Evolutionary conservation across 2,113 vertebrate species (phyloP).

Genomic region (Thymallus thymallus): DNA sequence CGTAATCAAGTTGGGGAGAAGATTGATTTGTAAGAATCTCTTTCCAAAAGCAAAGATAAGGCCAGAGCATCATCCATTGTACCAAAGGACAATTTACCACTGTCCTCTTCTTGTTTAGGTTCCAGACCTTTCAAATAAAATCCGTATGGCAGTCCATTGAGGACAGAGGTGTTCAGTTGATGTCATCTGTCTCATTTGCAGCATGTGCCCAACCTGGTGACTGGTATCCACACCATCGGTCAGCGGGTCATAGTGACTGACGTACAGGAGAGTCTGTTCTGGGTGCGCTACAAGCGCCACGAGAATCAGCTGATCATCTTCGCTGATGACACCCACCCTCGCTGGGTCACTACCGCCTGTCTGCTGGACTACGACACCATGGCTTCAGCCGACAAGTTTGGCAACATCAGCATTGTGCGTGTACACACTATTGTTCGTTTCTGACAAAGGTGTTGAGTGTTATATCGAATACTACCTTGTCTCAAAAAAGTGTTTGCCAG

Average conservation of each 20-base stretch:
- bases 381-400: conserved; percentile 96
- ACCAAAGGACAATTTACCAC: no score
- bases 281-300: conserved; percentile 94
- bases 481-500: no score
- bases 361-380: conserved; percentile 97
- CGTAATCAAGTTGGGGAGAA: no score
- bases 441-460: no score
- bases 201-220: conserved; percentile 96
- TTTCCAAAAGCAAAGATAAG: no score
- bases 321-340: conserved; percentile 95
- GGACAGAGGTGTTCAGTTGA: not conserved
- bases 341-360: conserved; percentile 95
- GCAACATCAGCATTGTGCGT: conserved; percentile 93
- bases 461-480: no score
- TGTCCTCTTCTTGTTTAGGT: no score
- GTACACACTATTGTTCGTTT: no score
- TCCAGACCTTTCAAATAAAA: no score
- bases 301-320: conserved; percentile 99
- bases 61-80: no score
- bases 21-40: no score
- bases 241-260: conserved; percentile 94
- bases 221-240: conserved; percentile 91
- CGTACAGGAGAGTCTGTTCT: conserved; percentile 96
- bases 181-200: conserved; percentile 42
- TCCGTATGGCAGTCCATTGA: no score